Conservation (phyloP, 53 echinoderm and acorn worm species). For the Apostichopus leukothele region DNA sequence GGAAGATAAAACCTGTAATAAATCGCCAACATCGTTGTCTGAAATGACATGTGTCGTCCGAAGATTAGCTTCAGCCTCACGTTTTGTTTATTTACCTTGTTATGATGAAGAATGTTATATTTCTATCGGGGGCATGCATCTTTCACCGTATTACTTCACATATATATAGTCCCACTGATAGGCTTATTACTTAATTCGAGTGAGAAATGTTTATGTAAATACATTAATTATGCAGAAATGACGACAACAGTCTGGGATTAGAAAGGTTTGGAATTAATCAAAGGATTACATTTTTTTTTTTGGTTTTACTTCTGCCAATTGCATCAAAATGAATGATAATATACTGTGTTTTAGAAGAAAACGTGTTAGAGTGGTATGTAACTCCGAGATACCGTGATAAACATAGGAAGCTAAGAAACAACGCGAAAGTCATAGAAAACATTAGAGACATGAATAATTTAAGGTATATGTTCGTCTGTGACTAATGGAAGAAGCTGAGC, state of each 20-base stretch:
- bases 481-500: background rate
- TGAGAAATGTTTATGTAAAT: slow-evolving; percentile 38
- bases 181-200: slow-evolving; percentile 37
- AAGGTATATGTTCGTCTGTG: background rate
- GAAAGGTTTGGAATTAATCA: background rate
- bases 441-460: background rate
- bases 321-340: background rate
- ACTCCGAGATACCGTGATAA: slow-evolving; percentile 3
- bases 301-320: background rate
- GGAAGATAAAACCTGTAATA: background rate
- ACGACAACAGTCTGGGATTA: slow-evolving; percentile 1
- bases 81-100: slow-evolving; percentile 18
- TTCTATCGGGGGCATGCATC: background rate
- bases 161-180: slow-evolving; percentile 33
- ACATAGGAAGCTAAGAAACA: background rate
- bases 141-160: slow-evolving; percentile 12
- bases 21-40: background rate
- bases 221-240: slow-evolving; percentile 40
- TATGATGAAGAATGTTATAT: background rate
- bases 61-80: slow-evolving; percentile 1
- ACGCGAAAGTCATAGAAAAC: background rate
- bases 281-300: background rate
- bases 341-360: background rate
- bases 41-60: slow-evolving; percentile 7
- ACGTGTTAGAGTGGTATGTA: background rate